These are phyloP conservation scores for Sipha maydis DNA, from an alignment of 2,888 invertebrate genomes.

Conservation along the genomic window DNA sequence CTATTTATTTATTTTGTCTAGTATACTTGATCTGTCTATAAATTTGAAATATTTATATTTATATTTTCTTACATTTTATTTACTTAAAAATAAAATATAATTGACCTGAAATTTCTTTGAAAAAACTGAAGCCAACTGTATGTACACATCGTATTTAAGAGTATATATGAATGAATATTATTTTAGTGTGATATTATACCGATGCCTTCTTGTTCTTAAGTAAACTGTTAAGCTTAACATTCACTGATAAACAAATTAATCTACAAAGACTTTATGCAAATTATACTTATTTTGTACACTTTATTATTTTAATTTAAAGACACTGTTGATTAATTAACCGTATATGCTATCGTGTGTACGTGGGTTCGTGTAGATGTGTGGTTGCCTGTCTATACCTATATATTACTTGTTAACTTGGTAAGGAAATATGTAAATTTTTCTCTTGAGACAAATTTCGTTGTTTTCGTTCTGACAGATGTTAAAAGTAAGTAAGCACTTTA, in stretches of 20 bases:
- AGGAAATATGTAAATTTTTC: conserved; percentile 26
- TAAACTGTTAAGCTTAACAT: not conserved
- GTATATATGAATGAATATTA: too few species aligned
- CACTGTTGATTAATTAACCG: not conserved
- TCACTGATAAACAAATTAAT: not conserved
- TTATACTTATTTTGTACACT: not conserved
- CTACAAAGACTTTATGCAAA: not conserved
- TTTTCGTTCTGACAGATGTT: conserved; percentile 17
- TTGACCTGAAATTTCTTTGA: too few species aligned
- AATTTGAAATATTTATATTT: too few species aligned
- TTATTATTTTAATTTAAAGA: not conserved
- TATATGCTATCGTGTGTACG: not conserved
- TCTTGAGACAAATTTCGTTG: not conserved
- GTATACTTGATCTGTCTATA: too few species aligned
- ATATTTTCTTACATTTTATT: too few species aligned
- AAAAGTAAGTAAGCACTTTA: conserved; percentile 2
- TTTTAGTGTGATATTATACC: too few species aligned
- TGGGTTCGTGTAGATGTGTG: not conserved
- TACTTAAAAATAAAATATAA: too few species aligned
- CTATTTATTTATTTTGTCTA: too few species aligned
- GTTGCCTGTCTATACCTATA: not conserved
- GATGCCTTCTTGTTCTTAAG: too few species aligned
- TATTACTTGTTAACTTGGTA: not conserved
- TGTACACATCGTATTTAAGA: too few species aligned
- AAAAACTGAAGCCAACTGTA: too few species aligned